Conservation (phyloP, 2,888 invertebrate genomes). For the Neoscelio sp. region DNA sequence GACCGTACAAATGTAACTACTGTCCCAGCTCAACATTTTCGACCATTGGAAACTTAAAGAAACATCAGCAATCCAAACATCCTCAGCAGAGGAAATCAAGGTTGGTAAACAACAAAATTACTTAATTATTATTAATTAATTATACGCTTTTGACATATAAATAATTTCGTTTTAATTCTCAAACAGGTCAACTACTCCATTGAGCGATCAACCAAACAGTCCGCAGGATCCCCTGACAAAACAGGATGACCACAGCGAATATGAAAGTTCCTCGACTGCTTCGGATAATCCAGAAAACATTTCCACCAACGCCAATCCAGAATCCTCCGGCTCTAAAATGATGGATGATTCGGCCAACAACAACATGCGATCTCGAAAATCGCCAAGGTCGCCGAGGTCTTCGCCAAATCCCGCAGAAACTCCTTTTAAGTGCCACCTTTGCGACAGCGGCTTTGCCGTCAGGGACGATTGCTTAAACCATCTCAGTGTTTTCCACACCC, state of each 20-base stretch:
- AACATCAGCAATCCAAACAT: constrained; percentile 91
- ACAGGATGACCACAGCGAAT: constrained; percentile 80
- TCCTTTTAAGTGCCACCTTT: constrained; percentile 96
- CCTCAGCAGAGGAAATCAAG: constrained; percentile 83
- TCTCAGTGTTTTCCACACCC: constrained; percentile 89
- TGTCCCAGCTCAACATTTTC: constrained; percentile 94
- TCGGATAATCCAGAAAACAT: constrained; percentile 82
- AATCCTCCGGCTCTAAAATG: constrained; percentile 30
- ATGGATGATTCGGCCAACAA: constrained; percentile 72
- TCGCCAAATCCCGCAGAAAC: constrained; percentile 84
- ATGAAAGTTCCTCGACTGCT: constrained; percentile 80
- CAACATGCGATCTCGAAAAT: constrained; percentile 70
- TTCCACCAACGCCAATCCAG: constrained; percentile 73
- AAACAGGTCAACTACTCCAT: constrained; percentile 78
- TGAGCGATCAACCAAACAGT: constrained; percentile 73
- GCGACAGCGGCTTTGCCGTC: constrained; percentile 93
- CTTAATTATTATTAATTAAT: neutral
- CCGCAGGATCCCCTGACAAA: constrained; percentile 73
- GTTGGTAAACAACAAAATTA: constrained; percentile 27
- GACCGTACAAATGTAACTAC: constrained; percentile 91
- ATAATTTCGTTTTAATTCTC: neutral
- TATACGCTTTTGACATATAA: neutral
- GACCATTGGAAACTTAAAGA: constrained; percentile 90
- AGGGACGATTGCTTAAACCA: constrained; percentile 92
- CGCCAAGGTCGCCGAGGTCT: constrained; percentile 76